Conservation (phyloP, 2,888 invertebrate species). For the Nasonia oneida region DNA sequence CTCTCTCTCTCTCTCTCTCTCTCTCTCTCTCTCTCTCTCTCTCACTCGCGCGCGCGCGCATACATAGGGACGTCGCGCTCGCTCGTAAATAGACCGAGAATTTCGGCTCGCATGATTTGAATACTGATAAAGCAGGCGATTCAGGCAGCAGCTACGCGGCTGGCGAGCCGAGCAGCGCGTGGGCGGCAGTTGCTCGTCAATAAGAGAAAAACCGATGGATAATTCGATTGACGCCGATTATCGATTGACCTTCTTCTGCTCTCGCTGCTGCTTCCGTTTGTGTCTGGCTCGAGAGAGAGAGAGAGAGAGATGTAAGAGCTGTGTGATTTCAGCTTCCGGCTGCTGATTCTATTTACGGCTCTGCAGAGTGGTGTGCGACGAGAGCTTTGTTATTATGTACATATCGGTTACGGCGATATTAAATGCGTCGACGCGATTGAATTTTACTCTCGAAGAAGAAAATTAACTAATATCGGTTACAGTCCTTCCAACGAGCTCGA, state of each 20-base stretch:
- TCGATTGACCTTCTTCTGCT: conserved; percentile 49
- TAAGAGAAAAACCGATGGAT: conserved; percentile 41
- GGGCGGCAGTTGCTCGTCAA: not conserved
- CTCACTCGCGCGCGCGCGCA: not conserved
- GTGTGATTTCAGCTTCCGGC: not conserved
- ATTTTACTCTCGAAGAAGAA: no score
- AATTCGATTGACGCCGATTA: conserved; percentile 51
- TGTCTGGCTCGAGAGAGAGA: no score
- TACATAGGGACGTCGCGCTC: not conserved
- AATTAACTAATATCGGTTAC: no score
- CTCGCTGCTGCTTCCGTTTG: not conserved
- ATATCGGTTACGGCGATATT: no score
- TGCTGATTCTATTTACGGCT: not conserved
- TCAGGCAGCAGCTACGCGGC: not conserved
- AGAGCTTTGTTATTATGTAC: no score
- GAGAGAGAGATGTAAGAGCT: not conserved
- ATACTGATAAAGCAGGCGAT: conserved; percentile 51
- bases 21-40: not conserved
- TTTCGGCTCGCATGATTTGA: conserved; percentile 58
- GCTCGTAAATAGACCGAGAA: conserved; percentile 57
- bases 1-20: not conserved
- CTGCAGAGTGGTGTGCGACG: no score
- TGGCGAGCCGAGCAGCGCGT: not conserved
- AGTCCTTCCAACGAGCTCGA: no score
- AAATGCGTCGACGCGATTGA: no score